Conservation (phyloP, 2,888 invertebrate genomes). For the Ochropleura plecta region DNA sequence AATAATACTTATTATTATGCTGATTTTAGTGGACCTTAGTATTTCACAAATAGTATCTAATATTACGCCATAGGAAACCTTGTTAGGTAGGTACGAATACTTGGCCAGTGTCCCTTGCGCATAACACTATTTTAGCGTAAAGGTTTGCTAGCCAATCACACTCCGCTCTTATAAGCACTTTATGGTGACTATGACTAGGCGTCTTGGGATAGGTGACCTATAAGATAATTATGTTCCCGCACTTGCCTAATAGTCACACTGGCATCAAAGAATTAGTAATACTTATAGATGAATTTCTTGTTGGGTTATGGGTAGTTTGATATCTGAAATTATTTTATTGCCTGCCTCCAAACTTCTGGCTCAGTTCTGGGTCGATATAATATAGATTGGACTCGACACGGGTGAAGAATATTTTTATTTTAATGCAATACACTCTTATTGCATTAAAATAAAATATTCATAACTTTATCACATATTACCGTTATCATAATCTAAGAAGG, state of each 20-base stretch:
- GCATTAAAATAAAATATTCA: background rate
- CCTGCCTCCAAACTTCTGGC: too few relatives aligned
- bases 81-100: conserved; percentile 9
- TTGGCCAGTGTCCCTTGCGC: conserved; percentile 30
- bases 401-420: too few relatives aligned
- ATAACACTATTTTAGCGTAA: conserved; percentile 11
- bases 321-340: too few relatives aligned
- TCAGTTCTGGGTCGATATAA: too few relatives aligned
- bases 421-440: background rate
- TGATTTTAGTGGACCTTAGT: conserved; percentile 44
- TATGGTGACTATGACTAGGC: background rate
- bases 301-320: background rate
- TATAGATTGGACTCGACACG: too few relatives aligned
- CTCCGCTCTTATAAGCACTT: background rate
- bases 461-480: background rate
- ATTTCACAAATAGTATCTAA: conserved; percentile 40
- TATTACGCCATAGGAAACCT: conserved; percentile 45
- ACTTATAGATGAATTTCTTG: background rate
- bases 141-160: conserved; percentile 13
- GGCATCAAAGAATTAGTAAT: background rate
- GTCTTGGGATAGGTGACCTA: background rate
- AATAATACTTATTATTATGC: conserved; percentile 58
- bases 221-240: background rate
- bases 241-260: too few relatives aligned
- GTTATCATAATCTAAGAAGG: conserved; percentile 7